Base-by-base conservation (phyloP, 2,888 invertebrate genomes). In the Embidobia sp. region DNA sequence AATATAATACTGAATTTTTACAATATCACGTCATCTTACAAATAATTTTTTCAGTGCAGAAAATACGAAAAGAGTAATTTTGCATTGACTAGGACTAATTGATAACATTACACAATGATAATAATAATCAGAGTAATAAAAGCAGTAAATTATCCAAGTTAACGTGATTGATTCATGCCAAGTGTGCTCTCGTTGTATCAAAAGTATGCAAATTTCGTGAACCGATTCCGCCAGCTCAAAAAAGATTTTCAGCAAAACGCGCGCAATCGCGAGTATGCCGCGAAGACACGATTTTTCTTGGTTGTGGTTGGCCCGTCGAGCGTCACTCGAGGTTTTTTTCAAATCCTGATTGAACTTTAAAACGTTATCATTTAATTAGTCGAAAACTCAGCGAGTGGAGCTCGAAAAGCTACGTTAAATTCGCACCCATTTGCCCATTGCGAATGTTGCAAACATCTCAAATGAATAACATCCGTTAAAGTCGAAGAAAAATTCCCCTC, bases 201-300 rank as follows among this genome's bases (percentile, higher is more conserved):
- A 69, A 69, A 69, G 69, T 59, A 59, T 46, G 11, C 40, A 42
- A 69, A 59, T 51, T 59, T 44, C 42, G 1, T 48, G 15, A 57
- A 69, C 42, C 42, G 42, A 64, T 33, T 27, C 29, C 18, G 53
- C 19, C 53, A 15, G 57, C 15, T 57, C 40, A 11, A 31, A 33
- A 42, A 59, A 31, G 27, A 64, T 13, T 4, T 40, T 49, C 31
- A 63, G 63, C 63, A 49, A 63, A 63, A 40, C 31, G 49, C 40
- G 63, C 61, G 16, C 40, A 35, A 49, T 40, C 18, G 48, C 49
- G 49, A 40, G 16, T 49, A 37, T 49, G 63, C 40, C 40, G 49
- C 33, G 53, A 69, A 59, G 57, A 69, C 57, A 59, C 69, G 69
- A 69, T 69, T 57, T 55, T 51, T 51, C 31, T 53, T 44, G 64